These are phyloP conservation scores for Maniola hyperantus DNA, from an alignment of 2,888 invertebrate species.

Conservation along the genomic window DNA sequence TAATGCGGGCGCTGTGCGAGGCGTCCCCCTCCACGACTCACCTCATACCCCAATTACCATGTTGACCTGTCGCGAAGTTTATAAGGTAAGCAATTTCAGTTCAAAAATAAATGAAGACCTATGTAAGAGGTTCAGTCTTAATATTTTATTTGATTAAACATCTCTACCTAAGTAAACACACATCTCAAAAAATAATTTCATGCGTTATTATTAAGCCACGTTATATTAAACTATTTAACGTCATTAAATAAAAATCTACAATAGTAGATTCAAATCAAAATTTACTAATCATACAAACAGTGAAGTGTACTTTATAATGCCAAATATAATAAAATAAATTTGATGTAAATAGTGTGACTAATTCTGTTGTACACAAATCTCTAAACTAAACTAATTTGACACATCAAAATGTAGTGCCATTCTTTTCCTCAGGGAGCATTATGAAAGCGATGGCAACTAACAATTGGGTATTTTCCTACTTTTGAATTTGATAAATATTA, in stretches of 20 bases:
- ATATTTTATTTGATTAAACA: slow-evolving; percentile 51
- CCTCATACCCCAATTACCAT: no score
- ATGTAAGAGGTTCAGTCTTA: slow-evolving; percentile 24
- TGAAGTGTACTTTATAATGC: slow-evolving; percentile 4
- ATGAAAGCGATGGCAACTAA: no score
- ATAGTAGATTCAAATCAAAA: slow-evolving; percentile 62
- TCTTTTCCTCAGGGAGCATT: no score
- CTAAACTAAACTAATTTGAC: no score
- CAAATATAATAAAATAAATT: neutral
- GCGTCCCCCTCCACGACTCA: no score
- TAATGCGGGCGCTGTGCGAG: no score
- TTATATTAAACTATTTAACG: slow-evolving; percentile 43
- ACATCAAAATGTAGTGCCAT: no score
- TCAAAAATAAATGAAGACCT: slow-evolving; percentile 8
- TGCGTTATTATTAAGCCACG: slow-evolving; percentile 50
- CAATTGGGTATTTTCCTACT: no score
- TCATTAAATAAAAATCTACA: slow-evolving; percentile 61
- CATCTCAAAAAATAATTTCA: slow-evolving; percentile 55
- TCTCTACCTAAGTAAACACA: slow-evolving; percentile 62
- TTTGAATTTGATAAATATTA: no score
- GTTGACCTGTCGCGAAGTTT: no score
- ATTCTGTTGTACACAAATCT: no score
- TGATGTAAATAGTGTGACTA: no score
- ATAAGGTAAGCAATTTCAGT: neutral
- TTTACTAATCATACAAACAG: slow-evolving; percentile 45